Conservation (phyloP, 2,888 invertebrate species). For the Timema podura region DNA sequence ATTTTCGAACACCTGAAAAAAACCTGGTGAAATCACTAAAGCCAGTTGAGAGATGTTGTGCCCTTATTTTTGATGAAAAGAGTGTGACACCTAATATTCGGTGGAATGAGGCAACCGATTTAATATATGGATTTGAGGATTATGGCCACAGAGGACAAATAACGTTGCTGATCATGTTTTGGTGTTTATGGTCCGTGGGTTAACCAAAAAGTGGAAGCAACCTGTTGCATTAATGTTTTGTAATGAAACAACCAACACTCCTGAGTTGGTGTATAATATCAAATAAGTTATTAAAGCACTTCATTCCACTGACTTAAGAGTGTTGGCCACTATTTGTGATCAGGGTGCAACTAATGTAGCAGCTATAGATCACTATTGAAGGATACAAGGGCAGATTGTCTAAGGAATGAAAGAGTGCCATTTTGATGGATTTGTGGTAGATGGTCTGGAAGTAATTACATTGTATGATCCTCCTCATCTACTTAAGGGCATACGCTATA, state of each 20-base stretch:
- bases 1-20: too few relatives aligned
- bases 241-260: background rate
- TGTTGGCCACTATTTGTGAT: background rate
- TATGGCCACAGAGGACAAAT: background rate
- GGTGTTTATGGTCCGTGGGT: background rate
- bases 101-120: too few relatives aligned
- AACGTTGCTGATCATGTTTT: slow-evolving; percentile 3
- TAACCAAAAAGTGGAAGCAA: background rate
- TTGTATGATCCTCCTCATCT: background rate
- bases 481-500: background rate
- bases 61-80: too few relatives aligned
- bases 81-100: too few relatives aligned
- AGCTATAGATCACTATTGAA: background rate
- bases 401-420: background rate
- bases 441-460: background rate
- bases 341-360: background rate
- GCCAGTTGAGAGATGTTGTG: too few relatives aligned
- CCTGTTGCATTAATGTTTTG: background rate
- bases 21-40: too few relatives aligned
- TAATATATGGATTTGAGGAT: too few relatives aligned
- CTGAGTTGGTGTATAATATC: background rate
- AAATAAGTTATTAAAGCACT: background rate
- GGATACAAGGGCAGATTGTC: background rate
- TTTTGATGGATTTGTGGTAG: background rate
- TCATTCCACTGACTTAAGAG: background rate